Percentiles rank a stretch among this genome's conserved stretches.
Conservation (phyloP, 2,113 vertebrate genomes). For the Cricetomys ansorgei region DNA sequence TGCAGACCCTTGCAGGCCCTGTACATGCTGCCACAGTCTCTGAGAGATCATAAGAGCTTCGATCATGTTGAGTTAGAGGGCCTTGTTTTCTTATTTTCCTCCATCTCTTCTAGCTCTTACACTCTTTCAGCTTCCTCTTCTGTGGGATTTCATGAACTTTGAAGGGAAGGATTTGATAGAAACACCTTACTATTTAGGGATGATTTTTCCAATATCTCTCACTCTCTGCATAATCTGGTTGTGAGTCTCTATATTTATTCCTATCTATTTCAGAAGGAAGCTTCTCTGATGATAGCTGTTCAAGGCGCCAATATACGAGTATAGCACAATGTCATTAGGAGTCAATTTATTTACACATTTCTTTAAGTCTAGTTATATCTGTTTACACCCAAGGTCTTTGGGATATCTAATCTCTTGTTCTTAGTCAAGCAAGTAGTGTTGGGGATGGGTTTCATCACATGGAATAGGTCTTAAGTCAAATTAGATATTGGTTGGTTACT, state of each 20-base stretch:
- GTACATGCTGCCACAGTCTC: neutral
- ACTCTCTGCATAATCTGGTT: neutral
- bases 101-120: neutral
- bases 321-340: neutral
- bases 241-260: neutral
- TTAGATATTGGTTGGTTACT: neutral
- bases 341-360: neutral
- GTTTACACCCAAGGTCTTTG: neutral
- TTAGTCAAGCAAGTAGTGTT: neutral
- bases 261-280: too few relatives aligned
- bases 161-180: neutral
- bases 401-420: neutral
- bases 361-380: neutral
- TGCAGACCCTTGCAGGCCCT: neutral
- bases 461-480: neutral
- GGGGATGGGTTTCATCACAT: neutral
- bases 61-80: neutral
- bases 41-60: neutral
- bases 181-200: neutral
- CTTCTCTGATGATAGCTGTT: neutral
- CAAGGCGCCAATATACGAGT: too few relatives aligned
- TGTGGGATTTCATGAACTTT: neutral
- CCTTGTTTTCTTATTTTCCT: neutral
- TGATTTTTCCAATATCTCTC: neutral
- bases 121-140: neutral